Evolutionary conservation across 1,140 invertebrate species (phyloP).

Genomic region (Chrysopa pallens): DNA sequence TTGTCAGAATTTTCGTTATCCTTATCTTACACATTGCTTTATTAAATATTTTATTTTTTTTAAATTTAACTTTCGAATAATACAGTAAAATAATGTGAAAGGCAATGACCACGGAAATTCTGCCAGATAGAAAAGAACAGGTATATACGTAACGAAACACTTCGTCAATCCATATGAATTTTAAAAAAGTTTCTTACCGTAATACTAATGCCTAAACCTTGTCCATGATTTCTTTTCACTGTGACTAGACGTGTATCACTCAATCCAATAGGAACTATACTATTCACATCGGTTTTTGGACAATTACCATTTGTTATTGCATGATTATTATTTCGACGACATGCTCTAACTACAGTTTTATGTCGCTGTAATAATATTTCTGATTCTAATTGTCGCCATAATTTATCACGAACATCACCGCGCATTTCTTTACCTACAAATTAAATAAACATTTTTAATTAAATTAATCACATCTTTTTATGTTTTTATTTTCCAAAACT

Average conservation of each 20-base stretch:
- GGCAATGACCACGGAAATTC: no score
- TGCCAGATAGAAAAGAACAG: no score
- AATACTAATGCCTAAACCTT: constrained; percentile 66
- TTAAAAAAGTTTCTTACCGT: constrained; percentile 33
- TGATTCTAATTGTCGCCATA: constrained; percentile 73
- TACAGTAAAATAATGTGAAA: no score
- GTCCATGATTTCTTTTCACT: constrained; percentile 43
- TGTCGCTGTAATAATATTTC: constrained; percentile 73
- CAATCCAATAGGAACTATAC: constrained; percentile 15
- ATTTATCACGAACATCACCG: constrained; percentile 53
- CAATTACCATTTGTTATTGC: constrained; percentile 5
- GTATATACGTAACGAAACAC: no score
- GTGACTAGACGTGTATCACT: constrained; percentile 33
- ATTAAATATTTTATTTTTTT: no score
- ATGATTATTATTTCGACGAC: constrained; percentile 20
- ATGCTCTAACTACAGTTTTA: constrained; percentile 55
- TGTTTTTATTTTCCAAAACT: no score
- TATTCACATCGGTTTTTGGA: constrained; percentile 8
- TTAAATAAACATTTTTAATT: no score
- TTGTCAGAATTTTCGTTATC: no score
- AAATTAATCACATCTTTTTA: neutral
- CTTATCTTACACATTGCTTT: no score
- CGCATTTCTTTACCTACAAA: constrained; percentile 46
- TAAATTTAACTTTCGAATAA: neutral
- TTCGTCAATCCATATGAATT: no score